A percentile compares a stretch with the other conserved stretches of the same genome.
These are phyloP conservation scores for Podarcis cretensis DNA, from an alignment of 2,113 vertebrate genomes.

Conservation along the genomic window DNA sequence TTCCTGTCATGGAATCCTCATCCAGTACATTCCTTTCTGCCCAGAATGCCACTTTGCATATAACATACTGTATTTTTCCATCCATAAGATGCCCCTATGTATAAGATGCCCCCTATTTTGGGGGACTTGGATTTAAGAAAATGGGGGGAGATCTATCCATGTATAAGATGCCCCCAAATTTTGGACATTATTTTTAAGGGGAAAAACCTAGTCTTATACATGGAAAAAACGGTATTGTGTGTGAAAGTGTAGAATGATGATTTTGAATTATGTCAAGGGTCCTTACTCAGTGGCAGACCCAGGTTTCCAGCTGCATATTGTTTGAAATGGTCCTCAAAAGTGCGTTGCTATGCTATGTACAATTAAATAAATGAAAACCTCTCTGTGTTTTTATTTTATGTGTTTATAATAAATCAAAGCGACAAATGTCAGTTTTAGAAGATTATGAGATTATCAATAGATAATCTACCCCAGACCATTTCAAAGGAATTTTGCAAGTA, in stretches of 20 bases:
- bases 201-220: too few species aligned
- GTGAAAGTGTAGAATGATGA: neutral
- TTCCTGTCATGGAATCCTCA: neutral
- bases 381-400: neutral
- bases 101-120: too few species aligned
- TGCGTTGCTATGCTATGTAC: neutral
- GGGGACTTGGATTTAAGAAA: too few species aligned
- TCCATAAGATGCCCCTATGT: too few species aligned
- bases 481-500: neutral
- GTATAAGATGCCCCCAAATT: too few species aligned
- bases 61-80: too few species aligned
- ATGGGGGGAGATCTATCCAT: too few species aligned
- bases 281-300: neutral
- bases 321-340: neutral
- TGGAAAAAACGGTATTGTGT: neutral
- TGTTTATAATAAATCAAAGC: rapidly evolving
- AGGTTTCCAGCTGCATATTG: neutral
- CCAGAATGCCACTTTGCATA: neutral
- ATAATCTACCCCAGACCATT: neutral
- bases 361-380: neutral
- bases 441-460: neutral
- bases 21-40: neutral
- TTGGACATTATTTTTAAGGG: too few species aligned
- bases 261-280: neutral
- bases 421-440: neutral